Conservation (phyloP, 1,140 invertebrate species). For the Linepithema humile region DNA sequence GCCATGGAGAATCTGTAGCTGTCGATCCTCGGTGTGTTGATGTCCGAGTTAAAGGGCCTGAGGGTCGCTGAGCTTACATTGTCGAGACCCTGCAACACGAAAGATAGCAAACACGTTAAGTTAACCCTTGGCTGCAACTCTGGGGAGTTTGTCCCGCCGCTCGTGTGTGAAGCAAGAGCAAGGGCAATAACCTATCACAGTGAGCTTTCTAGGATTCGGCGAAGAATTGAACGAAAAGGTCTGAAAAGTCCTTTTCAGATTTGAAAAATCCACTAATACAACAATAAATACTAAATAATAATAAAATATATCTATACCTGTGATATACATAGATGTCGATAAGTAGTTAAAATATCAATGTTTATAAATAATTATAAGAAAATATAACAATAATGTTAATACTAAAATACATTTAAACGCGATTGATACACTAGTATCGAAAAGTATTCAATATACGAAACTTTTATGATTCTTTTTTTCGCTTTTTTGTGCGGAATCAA, state of each 20-base stretch:
- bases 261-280: not conserved
- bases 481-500: not conserved
- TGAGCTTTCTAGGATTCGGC: not conserved
- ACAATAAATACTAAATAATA: not conserved
- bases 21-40: slow-evolving; percentile 90
- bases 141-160: not conserved
- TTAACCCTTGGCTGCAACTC: not conserved
- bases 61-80: slow-evolving; percentile 86
- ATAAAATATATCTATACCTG: not conserved
- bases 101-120: slow-evolving; percentile 18
- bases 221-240: not conserved
- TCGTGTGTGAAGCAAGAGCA: not conserved
- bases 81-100: slow-evolving; percentile 87
- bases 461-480: not conserved
- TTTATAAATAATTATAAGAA: no score
- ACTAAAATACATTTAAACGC: not conserved
- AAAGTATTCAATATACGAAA: not conserved
- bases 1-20: slow-evolving; percentile 96
- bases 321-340: not conserved
- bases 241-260: not conserved
- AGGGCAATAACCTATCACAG: not conserved
- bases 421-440: not conserved
- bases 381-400: no score
- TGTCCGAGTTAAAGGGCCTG: slow-evolving; percentile 86
- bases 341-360: not conserved